Conservation (phyloP, 2,888 invertebrate genomes). For the Didymodactylos carnosus region DNA sequence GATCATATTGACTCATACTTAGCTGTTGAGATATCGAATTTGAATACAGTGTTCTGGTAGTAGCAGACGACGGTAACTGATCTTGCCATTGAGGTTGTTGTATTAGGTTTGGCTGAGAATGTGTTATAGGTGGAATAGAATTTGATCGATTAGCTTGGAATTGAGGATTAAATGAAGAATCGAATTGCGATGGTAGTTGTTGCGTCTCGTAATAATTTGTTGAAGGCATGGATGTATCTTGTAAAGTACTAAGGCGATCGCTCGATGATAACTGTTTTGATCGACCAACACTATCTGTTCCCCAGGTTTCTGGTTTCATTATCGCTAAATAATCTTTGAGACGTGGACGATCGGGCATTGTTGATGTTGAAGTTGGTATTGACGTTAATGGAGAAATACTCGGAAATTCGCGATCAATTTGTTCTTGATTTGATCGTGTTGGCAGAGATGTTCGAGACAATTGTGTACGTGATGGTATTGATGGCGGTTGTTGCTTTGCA, state of each 20-base stretch:
- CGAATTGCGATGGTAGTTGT: constrained; percentile 12
- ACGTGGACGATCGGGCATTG: constrained; percentile 42
- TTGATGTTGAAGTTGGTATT: too few species aligned
- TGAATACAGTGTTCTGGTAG: background rate
- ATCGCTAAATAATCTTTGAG: constrained; percentile 68
- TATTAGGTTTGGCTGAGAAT: constrained; percentile 4
- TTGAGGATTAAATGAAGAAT: constrained; percentile 3
- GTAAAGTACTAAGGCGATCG: background rate
- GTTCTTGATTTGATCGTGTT: background rate
- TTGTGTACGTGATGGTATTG: too few species aligned
- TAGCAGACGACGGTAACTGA: constrained; percentile 14
- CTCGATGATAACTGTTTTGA: background rate
- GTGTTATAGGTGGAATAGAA: constrained; percentile 2
- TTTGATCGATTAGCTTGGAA: background rate
- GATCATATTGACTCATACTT: constrained; percentile 12
- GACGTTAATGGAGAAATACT: too few species aligned
- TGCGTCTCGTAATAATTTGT: background rate
- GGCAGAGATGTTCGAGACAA: too few species aligned
- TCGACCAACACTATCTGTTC: constrained; percentile 19
- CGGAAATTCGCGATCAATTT: too few species aligned
- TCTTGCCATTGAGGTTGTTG: constrained; percentile 14
- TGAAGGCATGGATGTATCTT: background rate
- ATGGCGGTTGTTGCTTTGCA: background rate
- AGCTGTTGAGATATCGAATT: constrained; percentile 11
- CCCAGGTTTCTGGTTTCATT: constrained; percentile 41